These are phyloP conservation scores for Druon quercuslanigerum DNA, from an alignment of 1,140 invertebrate genomes.

Conservation along the genomic window DNA sequence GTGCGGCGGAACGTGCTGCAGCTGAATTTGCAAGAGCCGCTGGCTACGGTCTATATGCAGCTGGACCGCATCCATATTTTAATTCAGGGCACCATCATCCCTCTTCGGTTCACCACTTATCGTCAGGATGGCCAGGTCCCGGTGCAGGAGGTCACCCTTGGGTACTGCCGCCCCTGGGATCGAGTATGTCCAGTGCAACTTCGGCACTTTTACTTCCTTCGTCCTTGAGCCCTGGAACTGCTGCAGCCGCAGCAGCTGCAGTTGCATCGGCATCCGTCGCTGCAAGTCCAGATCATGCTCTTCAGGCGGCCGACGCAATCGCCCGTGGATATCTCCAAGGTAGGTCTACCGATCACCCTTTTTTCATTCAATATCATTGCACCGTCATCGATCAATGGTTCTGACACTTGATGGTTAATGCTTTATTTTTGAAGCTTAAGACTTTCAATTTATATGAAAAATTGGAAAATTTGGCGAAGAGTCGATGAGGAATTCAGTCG, in stretches of 20 bases:
- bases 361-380: no score
- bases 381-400: not conserved
- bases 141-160: constrained; percentile 70
- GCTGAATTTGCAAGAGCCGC: constrained; percentile 94
- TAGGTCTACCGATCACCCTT: constrained; percentile 34
- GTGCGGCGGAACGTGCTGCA: constrained; percentile 93
- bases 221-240: constrained; percentile 73
- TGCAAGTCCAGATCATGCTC: constrained; percentile 73
- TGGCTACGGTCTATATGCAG: constrained; percentile 88
- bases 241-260: constrained; percentile 72
- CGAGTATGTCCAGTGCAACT: constrained; percentile 72
- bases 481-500: no score
- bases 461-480: not conserved
- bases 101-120: constrained; percentile 53
- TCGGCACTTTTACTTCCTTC: constrained; percentile 73
- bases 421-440: not conserved
- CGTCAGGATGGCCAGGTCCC: constrained; percentile 68
- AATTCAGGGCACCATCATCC: constrained; percentile 68
- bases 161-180: constrained; percentile 72
- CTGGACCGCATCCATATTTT: constrained; percentile 81
- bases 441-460: no score
- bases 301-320: constrained; percentile 75
- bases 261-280: constrained; percentile 72
- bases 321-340: constrained; percentile 78
- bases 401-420: constrained; percentile 9